These are phyloP conservation scores for Sphenopsis melanotis DNA, from an alignment of 2,797 vertebrate species.

Conservation along the genomic window DNA sequence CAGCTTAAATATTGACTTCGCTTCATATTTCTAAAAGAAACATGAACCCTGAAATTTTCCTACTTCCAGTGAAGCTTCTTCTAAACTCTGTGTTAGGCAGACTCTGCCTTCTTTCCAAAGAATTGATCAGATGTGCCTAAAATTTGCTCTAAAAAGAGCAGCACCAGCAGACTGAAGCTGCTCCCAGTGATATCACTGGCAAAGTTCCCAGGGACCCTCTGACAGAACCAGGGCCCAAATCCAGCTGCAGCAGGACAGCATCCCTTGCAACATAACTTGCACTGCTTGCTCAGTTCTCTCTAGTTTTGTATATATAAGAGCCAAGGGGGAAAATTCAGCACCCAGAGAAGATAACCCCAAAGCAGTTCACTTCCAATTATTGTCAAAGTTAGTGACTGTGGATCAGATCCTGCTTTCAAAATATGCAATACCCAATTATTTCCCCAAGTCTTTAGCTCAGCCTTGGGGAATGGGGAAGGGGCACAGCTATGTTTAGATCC, in stretches of 20 bases:
- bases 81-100: background rate
- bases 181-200: background rate
- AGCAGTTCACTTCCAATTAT: background rate
- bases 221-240: background rate
- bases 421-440: background rate
- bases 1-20: background rate
- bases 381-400: background rate
- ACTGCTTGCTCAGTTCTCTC: background rate
- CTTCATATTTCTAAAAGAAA: conserved; percentile 27
- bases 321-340: background rate
- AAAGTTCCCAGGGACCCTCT: background rate
- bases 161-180: background rate
- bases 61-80: background rate
- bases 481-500: background rate
- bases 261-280: background rate
- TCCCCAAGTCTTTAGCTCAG: background rate
- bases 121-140: background rate
- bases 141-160: background rate
- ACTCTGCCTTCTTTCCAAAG: background rate
- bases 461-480: background rate
- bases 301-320: background rate
- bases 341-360: background rate
- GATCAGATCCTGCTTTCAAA: background rate
- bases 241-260: background rate
- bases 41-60: background rate